These are phyloP conservation scores for Trichopoda pennipes DNA, from an alignment of 2,888 invertebrate species.

Conservation along the genomic window DNA sequence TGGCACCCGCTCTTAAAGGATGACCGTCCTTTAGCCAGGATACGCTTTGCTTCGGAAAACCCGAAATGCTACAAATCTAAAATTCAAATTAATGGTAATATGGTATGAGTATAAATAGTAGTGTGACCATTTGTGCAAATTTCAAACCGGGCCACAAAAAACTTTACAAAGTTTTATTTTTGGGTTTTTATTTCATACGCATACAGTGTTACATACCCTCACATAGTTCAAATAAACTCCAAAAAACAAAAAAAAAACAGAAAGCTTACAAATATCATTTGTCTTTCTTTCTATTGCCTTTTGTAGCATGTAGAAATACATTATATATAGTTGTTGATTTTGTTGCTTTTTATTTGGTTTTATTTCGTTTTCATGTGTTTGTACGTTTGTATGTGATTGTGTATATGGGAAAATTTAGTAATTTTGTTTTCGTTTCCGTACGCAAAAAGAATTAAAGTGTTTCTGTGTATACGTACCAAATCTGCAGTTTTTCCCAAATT, in stretches of 20 bases:
- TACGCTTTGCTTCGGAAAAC: constrained; percentile 88
- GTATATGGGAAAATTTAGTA: constrained; percentile 34
- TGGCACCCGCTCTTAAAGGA: constrained; percentile 83
- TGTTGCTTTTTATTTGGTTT: constrained; percentile 4
- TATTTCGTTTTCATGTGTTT: constrained; percentile 4
- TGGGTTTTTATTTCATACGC: constrained; percentile 1
- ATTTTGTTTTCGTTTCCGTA: constrained; percentile 64
- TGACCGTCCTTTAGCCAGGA: constrained; percentile 90
- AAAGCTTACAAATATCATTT: constrained; percentile 27
- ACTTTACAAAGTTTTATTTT: constrained; percentile 25
- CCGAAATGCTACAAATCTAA: constrained; percentile 89
- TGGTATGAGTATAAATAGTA: not conserved
- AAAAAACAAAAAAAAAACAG: constrained; percentile 16
- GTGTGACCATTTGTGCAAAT: constrained; percentile 17
- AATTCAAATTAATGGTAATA: constrained; percentile 62
- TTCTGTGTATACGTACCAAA: constrained; percentile 83
- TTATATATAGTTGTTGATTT: not conserved
- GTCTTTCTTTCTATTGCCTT: constrained; percentile 18
- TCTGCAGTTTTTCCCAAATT: constrained; percentile 91
- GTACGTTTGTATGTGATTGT: not conserved
- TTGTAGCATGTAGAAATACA: not conserved
- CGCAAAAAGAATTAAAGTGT: not conserved
- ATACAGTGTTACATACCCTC: not conserved
- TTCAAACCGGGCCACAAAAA: constrained; percentile 1
- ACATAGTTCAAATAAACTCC: not conserved